Evolutionary conservation across 2,797 vertebrate genomes (phyloP).

Genomic region (Clamator glandarius): DNA sequence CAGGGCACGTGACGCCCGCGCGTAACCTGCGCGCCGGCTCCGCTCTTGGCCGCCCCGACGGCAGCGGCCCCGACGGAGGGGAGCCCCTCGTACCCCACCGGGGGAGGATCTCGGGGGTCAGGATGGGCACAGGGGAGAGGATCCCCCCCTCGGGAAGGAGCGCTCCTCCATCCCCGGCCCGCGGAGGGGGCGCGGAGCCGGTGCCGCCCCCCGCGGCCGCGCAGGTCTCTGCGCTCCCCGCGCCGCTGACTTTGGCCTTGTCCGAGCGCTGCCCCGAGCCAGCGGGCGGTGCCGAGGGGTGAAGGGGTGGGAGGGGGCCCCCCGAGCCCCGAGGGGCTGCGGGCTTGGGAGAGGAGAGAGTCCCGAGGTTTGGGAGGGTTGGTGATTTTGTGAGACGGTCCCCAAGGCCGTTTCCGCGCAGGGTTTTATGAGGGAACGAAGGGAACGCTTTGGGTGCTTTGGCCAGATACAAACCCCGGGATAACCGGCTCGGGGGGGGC

Average conservation of each 20-base stretch:
- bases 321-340: background rate
- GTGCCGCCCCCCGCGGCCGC: background rate
- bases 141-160: background rate
- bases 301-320: background rate
- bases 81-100: too few species aligned
- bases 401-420: background rate
- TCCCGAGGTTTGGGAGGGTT: background rate
- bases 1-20: slow-evolving; percentile 24
- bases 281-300: background rate
- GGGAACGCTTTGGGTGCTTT: background rate
- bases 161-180: background rate
- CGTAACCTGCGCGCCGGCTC: background rate
- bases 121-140: too few species aligned
- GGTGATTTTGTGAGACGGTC: background rate
- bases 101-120: too few species aligned
- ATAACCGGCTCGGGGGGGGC: background rate
- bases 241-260: slow-evolving; percentile 72
- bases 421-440: background rate
- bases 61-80: background rate
- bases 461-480: background rate
- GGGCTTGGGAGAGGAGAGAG: background rate
- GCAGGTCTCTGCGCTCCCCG: background rate
- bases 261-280: background rate
- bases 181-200: background rate
- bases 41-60: background rate